Evolutionary conservation across 2,113 vertebrate species (phyloP).

Genomic region (Dipodomys spectabilis): DNA sequence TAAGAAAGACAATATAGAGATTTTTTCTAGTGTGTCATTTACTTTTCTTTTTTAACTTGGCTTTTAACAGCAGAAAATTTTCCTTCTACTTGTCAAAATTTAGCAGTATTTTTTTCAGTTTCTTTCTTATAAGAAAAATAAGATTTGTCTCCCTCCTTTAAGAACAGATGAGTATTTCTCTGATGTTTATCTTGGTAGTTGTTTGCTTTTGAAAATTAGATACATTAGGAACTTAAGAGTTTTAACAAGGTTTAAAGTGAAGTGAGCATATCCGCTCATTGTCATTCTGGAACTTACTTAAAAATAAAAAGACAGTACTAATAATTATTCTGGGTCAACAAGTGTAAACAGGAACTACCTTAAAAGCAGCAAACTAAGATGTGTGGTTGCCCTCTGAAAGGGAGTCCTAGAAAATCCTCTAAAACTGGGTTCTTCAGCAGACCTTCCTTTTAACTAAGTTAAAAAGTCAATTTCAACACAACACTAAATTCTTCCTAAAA

Average conservation of each 20-base stretch:
- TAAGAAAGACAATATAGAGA: not conserved
- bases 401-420: not conserved
- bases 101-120: conserved; percentile 9
- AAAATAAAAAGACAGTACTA: conserved; percentile 28
- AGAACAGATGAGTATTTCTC: not conserved
- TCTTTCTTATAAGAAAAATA: conserved; percentile 19
- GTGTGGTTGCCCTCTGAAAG: not conserved
- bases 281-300: not conserved
- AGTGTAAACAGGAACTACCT: not conserved
- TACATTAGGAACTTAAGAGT: not conserved
- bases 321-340: not conserved
- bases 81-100: conserved; percentile 20
- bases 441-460: not conserved
- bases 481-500: conserved; percentile 29
- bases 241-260: conserved; percentile 30
- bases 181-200: not conserved
- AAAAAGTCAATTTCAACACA: conserved; percentile 29
- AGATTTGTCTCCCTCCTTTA: not conserved
- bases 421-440: not conserved
- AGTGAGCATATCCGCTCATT: not conserved
- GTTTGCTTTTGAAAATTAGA: conserved; percentile 5
- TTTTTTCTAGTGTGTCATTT: not conserved
- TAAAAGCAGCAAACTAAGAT: not conserved
- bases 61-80: conserved; percentile 25
- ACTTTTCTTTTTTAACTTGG: not conserved